Evolutionary conservation across 2,113 vertebrate genomes (phyloP).

Genomic region (Cyanoderma ruficeps): DNA sequence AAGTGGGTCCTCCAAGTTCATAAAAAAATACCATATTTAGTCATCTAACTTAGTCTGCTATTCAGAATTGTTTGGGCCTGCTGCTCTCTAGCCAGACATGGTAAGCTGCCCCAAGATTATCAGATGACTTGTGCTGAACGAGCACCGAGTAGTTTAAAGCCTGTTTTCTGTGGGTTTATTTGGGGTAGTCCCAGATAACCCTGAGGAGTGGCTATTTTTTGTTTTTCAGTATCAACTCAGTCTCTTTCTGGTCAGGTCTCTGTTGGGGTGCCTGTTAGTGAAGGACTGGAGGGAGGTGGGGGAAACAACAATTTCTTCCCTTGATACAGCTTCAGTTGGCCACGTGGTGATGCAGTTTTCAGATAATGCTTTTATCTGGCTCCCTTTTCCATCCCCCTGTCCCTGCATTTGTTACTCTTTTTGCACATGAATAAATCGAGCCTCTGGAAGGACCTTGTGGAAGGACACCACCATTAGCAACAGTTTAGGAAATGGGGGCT

Average conservation of each 20-base stretch:
- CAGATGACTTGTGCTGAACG: conserved; percentile 22
- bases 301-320: not conserved
- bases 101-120: conserved; percentile 47
- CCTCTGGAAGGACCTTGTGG: not conserved
- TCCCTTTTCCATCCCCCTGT: not conserved
- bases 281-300: not conserved
- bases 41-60: conserved; percentile 14
- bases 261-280: not conserved
- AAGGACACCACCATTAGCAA: not conserved
- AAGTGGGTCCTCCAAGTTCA: conserved; percentile 41
- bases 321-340: not conserved
- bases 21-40: conserved; percentile 62
- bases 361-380: not conserved
- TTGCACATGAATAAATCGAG: not conserved
- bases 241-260: not conserved
- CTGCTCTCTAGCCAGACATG: not conserved
- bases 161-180: not conserved
- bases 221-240: not conserved
- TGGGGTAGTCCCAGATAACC: not conserved
- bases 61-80: conserved; percentile 18
- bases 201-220: not conserved
- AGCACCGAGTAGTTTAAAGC: not conserved
- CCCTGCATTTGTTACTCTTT: not conserved
- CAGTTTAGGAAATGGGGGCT: not conserved
- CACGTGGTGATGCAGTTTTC: not conserved